Conservation (phyloP, 2,888 invertebrate species). For the Volucella inflata region DNA sequence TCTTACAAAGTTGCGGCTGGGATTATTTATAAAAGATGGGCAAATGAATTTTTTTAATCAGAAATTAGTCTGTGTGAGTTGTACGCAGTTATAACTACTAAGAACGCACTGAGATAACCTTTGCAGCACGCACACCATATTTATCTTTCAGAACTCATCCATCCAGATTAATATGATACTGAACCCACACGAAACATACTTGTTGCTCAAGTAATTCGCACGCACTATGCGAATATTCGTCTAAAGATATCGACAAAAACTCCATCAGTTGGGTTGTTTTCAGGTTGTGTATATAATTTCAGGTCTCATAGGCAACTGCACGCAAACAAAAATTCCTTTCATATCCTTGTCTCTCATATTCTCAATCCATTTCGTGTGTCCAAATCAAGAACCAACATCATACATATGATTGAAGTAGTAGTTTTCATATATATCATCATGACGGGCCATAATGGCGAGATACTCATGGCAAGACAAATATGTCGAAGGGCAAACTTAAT, state of each 20-base stretch:
- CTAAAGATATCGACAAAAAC: background rate
- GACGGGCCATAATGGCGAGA: slow-evolving; percentile 39
- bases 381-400: slow-evolving; percentile 47
- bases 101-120: slow-evolving; percentile 19
- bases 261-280: slow-evolving; percentile 25
- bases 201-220: slow-evolving; percentile 6
- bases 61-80: slow-evolving; percentile 79
- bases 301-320: slow-evolving; percentile 30
- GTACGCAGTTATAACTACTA: slow-evolving; percentile 29
- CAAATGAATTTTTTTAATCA: slow-evolving; percentile 81
- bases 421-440: slow-evolving; percentile 66
- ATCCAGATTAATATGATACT: no score
- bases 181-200: background rate
- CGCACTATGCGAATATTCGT: background rate
- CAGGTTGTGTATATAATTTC: slow-evolving; percentile 15
- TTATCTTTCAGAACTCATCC: background rate
- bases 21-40: slow-evolving; percentile 81
- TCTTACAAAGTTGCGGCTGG: slow-evolving; percentile 24
- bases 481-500: slow-evolving; percentile 20
- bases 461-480: background rate
- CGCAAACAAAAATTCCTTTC: slow-evolving; percentile 15
- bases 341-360: background rate
- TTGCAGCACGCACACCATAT: slow-evolving; percentile 4
- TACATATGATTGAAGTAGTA: slow-evolving; percentile 58
- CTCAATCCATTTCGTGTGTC: background rate